Evolutionary conservation across 2,888 invertebrate genomes (phyloP).

Genomic region (Dascillus cervinus): DNA sequence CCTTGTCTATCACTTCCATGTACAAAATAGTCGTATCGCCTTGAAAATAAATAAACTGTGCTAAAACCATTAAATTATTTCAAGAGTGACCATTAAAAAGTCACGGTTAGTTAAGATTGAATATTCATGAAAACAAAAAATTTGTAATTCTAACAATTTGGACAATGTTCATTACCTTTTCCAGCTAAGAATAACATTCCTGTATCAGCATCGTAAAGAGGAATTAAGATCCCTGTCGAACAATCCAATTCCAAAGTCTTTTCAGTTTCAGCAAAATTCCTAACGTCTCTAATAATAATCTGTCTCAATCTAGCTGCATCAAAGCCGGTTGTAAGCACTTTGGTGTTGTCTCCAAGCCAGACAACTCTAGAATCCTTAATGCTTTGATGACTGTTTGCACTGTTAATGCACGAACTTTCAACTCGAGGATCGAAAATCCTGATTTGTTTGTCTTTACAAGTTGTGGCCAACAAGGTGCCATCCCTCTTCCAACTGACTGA

Average conservation of each 20-base stretch:
- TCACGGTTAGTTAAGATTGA: no score
- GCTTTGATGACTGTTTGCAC: slow-evolving; percentile 75
- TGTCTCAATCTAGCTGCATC: slow-evolving; percentile 80
- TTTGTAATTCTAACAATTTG: no score
- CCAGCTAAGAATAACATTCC: slow-evolving; percentile 93
- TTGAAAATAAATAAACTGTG: slow-evolving; percentile 20
- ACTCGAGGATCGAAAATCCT: slow-evolving; percentile 78
- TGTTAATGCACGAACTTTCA: slow-evolving; percentile 51
- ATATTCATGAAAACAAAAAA: background rate
- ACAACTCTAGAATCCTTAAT: slow-evolving; percentile 87
- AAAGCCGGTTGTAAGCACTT: slow-evolving; percentile 85
- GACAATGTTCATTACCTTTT: no score
- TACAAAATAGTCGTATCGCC: slow-evolving; percentile 85
- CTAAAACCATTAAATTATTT: background rate
- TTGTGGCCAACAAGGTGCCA: slow-evolving; percentile 73
- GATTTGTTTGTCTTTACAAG: slow-evolving; percentile 86
- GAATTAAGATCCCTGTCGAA: slow-evolving; percentile 86
- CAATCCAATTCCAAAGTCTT: slow-evolving; percentile 76
- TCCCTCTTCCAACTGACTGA: slow-evolving; percentile 86
- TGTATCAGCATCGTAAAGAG: slow-evolving; percentile 87
- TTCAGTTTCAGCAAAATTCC: slow-evolving; percentile 70
- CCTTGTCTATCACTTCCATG: slow-evolving; percentile 82
- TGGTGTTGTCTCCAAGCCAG: slow-evolving; percentile 80
- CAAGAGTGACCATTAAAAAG: no score
- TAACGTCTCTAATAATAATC: slow-evolving; percentile 79